Evolutionary conservation across 2,113 vertebrate species (phyloP).

Genomic region (Rhinoptilus africanus): DNA sequence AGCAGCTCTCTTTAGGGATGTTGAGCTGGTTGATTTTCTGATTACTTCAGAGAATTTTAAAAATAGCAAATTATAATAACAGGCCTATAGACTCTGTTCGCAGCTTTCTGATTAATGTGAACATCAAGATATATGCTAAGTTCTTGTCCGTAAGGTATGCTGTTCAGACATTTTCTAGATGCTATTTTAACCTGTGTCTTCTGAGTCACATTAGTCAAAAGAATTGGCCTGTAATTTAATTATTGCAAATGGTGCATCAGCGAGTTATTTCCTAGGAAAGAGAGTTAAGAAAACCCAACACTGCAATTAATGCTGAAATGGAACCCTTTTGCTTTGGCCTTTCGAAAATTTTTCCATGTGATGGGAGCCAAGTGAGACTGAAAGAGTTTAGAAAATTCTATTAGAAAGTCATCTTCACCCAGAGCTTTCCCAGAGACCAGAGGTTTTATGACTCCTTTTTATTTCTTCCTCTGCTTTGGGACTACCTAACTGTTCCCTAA

Average conservation of each 20-base stretch:
- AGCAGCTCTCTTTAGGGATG: constrained; percentile 43
- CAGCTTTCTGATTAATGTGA: constrained; percentile 51
- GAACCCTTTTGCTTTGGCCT: constrained; percentile 12
- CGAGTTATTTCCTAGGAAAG: constrained; percentile 33
- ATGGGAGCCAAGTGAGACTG: constrained; percentile 26
- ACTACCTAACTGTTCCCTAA: constrained; percentile 27
- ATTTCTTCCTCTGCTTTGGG: constrained; percentile 32
- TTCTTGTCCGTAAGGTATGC: neutral
- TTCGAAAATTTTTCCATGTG: neutral
- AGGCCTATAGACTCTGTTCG: constrained; percentile 21
- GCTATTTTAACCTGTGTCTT: constrained; percentile 45
- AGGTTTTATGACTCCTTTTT: constrained; percentile 42
- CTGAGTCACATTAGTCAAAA: constrained; percentile 40
- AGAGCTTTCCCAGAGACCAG: constrained; percentile 44
- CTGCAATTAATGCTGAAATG: constrained; percentile 42
- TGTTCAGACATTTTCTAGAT: constrained; percentile 10
- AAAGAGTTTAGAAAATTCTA: constrained; percentile 50
- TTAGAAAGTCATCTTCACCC: constrained; percentile 57
- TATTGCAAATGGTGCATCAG: constrained; percentile 49
- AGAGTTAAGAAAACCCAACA: constrained; percentile 30
- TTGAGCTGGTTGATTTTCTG: constrained; percentile 65
- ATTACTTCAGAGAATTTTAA: constrained; percentile 64
- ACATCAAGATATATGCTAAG: neutral
- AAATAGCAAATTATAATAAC: constrained; percentile 68
- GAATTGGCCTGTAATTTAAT: constrained; percentile 50